These are phyloP conservation scores for Propsilocerus akamusi DNA, from an alignment of 1,140 invertebrate species.

Conservation along the genomic window DNA sequence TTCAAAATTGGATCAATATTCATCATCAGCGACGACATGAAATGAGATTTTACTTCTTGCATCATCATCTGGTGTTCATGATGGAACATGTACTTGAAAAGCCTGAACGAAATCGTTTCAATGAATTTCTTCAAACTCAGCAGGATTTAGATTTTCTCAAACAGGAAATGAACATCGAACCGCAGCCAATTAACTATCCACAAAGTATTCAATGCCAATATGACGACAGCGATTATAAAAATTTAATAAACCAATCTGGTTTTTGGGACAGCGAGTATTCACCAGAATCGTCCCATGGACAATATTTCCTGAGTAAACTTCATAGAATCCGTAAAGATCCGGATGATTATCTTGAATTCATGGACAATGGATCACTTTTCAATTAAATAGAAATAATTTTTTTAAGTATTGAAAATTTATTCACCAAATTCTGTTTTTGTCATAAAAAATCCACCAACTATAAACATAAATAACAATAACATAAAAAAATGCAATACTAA, in stretches of 20 bases:
- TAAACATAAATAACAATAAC: background rate
- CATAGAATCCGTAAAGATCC: background rate
- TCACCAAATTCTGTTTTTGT: background rate
- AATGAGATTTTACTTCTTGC: slow-evolving; percentile 62
- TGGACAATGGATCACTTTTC: background rate
- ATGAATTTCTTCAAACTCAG: slow-evolving; percentile 46
- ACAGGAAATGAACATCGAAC: slow-evolving; percentile 29
- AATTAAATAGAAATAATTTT: background rate
- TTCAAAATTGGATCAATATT: slow-evolving; percentile 75
- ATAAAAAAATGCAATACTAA: background rate
- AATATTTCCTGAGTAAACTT: background rate
- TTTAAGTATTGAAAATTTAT: background rate
- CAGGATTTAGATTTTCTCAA: slow-evolving; percentile 53
- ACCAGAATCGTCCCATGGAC: background rate
- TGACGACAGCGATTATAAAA: slow-evolving; percentile 9
- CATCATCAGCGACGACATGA: slow-evolving; percentile 27
- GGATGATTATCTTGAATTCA: background rate
- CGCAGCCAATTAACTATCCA: slow-evolving; percentile 21
- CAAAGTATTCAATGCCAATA: slow-evolving; percentile 12
- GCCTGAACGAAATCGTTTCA: slow-evolving; percentile 53
- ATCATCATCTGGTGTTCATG: slow-evolving; percentile 92
- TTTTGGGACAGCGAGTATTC: background rate
- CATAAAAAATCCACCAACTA: background rate
- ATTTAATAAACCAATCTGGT: background rate
- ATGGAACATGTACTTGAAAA: slow-evolving; percentile 58